These are phyloP conservation scores for Brachymystax lenok DNA, from an alignment of 2,797 vertebrate species.

Conservation along the genomic window DNA sequence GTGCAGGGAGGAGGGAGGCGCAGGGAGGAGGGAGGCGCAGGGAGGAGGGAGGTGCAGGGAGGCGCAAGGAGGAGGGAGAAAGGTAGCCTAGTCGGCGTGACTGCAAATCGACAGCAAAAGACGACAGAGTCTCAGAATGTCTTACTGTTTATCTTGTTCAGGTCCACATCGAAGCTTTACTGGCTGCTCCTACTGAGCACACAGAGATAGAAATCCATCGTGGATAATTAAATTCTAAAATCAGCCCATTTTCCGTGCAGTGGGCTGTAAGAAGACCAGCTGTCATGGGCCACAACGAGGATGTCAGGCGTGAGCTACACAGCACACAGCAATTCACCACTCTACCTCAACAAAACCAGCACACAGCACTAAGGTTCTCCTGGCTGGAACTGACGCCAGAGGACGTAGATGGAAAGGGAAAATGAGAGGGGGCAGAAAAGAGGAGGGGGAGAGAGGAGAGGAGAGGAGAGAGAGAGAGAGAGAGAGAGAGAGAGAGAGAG, in stretches of 20 bases:
- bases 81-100: no score
- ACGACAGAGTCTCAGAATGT: conserved; percentile 29
- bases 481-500: neutral
- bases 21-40: no score
- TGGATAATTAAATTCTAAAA: conserved; percentile 75
- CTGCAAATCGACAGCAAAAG: conserved; percentile 12
- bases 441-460: neutral
- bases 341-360: conserved; percentile 46
- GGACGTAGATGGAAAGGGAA: neutral
- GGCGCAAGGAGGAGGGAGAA: no score
- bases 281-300: conserved; percentile 59
- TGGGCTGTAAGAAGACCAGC: conserved; percentile 79
- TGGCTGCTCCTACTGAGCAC: conserved; percentile 45
- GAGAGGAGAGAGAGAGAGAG: neutral
- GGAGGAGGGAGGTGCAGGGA: no score
- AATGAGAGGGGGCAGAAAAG: neutral
- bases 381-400: neutral
- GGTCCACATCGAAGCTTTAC: conserved; percentile 62
- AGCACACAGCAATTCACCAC: conserved; percentile 62
- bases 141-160: conserved; percentile 53
- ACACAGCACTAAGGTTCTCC: conserved; percentile 16
- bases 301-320: conserved; percentile 60
- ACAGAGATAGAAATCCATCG: conserved; percentile 63
- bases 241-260: conserved; percentile 78
- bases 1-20: no score